phyloP scores from a whole-genome alignment of 2,888 invertebrate species.

The Clusia tigrina region DNA sequence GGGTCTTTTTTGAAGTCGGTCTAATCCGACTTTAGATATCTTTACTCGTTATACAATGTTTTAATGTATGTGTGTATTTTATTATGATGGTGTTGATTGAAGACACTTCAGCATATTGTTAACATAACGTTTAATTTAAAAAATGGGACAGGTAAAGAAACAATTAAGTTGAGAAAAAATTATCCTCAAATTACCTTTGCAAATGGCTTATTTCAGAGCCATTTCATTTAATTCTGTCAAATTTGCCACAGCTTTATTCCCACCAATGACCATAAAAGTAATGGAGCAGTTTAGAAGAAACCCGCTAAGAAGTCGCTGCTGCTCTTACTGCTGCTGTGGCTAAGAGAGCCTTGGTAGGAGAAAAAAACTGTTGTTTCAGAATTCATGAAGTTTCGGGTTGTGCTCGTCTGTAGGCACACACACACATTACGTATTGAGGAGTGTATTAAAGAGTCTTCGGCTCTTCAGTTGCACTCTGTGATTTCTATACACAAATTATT shows the following conservation, averaged over 20 bases:
- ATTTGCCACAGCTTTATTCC: slow-evolving; percentile 49
- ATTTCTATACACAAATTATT: not conserved
- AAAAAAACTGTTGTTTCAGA: not conserved
- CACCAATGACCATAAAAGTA: slow-evolving; percentile 47
- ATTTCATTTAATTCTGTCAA: slow-evolving; percentile 55
- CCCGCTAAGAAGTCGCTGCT: slow-evolving; percentile 48
- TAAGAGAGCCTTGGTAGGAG: not conserved
- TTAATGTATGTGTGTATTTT: too few species aligned
- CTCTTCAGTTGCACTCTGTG: not conserved
- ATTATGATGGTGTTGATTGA: too few species aligned
- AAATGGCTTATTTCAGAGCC: slow-evolving; percentile 47
- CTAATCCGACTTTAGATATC: too few species aligned
- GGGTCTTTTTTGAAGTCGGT: too few species aligned
- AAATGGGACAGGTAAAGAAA: too few species aligned
- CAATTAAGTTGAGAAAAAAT: not conserved
- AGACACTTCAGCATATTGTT: too few species aligned
- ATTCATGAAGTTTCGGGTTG: not conserved
- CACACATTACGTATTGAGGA: not conserved
- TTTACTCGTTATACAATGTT: too few species aligned
- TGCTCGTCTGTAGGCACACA: not conserved
- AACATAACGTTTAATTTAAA: too few species aligned
- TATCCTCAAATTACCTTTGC: slow-evolving; percentile 3
- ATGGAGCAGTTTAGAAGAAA: slow-evolving; percentile 57
- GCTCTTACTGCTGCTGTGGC: not conserved
- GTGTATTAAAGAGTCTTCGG: not conserved